These are phyloP conservation scores for Piscicola geometra DNA, from an alignment of 2,888 invertebrate genomes.

Conservation along the genomic window DNA sequence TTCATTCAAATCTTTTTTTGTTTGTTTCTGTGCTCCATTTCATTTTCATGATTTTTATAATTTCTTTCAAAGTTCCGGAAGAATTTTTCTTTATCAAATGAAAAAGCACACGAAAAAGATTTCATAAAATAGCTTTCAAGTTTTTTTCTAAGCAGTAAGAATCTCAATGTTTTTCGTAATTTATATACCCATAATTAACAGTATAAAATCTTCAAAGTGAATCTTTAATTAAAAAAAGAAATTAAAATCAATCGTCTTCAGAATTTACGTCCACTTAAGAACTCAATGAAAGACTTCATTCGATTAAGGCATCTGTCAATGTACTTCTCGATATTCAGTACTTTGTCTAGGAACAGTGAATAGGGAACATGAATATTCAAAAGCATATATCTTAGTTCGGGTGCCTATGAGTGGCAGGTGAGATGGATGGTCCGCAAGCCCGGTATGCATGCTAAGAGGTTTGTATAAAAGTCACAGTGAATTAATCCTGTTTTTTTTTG, in stretches of 20 bases:
- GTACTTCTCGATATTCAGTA: too few relatives aligned
- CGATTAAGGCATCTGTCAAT: too few relatives aligned
- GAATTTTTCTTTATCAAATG: not conserved
- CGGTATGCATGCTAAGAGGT: not conserved
- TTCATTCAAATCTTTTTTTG: not conserved
- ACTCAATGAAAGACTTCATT: not conserved
- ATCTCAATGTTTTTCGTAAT: not conserved
- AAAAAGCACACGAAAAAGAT: too few relatives aligned
- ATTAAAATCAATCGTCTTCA: not conserved
- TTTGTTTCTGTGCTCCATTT: too few relatives aligned
- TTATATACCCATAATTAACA: constrained; percentile 1
- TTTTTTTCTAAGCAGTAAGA: too few relatives aligned
- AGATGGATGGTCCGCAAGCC: constrained; percentile 1
- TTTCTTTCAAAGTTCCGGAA: not conserved
- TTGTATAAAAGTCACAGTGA: too few relatives aligned
- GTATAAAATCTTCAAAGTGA: not conserved
- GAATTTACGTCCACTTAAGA: constrained; percentile 8
- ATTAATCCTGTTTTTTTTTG: too few relatives aligned
- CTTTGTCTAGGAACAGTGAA: not conserved
- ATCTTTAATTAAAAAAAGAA: not conserved
- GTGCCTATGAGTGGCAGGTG: constrained; percentile 9
- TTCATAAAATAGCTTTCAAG: too few relatives aligned
- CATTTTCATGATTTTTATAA: constrained; percentile 1
- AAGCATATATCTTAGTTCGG: constrained; percentile 16
- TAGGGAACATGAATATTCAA: not conserved